A percentile compares a stretch with the other conserved stretches of the same genome.
Conservation (phyloP, 2,888 invertebrate species). For the Rotaria magnacalcarata region DNA sequence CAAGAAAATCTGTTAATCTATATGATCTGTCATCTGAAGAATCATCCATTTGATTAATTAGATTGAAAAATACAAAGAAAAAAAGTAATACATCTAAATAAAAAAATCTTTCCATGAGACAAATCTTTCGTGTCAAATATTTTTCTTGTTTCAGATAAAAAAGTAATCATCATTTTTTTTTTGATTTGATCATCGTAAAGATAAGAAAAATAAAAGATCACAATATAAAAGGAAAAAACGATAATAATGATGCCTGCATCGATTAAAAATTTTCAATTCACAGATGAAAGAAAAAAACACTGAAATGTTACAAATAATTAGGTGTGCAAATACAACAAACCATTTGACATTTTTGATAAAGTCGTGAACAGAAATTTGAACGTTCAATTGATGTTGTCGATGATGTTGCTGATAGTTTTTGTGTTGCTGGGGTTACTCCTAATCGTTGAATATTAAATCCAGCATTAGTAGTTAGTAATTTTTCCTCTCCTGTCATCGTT, state of each 20-base stretch:
- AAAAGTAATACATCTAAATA: not conserved
- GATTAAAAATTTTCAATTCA: not conserved
- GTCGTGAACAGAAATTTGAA: not conserved
- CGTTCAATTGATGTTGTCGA: slow-evolving; percentile 18
- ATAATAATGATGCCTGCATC: not conserved
- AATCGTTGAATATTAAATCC: slow-evolving; percentile 1
- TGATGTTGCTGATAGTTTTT: slow-evolving; percentile 10
- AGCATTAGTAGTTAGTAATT: not conserved
- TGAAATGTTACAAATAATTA: slow-evolving; percentile 2
- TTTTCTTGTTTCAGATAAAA: not conserved
- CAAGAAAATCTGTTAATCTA: not conserved
- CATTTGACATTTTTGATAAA: not conserved
- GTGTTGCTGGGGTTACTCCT: not conserved
- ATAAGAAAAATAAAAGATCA: not conserved
- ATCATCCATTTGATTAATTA: not conserved
- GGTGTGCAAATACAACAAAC: slow-evolving; percentile 35
- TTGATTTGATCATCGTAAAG: not conserved
- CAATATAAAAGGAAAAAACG: not conserved
- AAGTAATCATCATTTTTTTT: not conserved
- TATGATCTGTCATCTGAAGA: not conserved
- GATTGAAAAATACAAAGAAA: not conserved
- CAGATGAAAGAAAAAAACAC: too few relatives aligned
- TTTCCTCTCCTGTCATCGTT: not conserved
- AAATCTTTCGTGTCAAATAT: not conserved
- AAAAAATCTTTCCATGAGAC: not conserved